Percentiles rank a stretch among this genome's conserved stretches.
Evolutionary conservation across 1,140 invertebrate genomes (phyloP).

Genomic region (Aphaenogaster ashmeadi): DNA sequence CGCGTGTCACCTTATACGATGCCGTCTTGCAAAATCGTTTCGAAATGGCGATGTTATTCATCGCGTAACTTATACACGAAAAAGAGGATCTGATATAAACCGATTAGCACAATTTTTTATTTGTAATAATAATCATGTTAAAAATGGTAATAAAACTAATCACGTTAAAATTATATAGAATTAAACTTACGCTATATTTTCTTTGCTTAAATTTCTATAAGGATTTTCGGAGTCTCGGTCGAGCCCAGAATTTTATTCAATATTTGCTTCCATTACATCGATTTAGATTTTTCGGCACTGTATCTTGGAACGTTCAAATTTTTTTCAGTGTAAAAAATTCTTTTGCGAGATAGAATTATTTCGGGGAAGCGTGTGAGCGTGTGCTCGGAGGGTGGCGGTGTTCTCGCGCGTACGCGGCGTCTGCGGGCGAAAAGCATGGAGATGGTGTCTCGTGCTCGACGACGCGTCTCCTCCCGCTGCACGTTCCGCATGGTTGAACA

Average conservation of each 20-base stretch:
- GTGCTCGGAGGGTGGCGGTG: background rate
- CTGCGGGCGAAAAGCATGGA: constrained; percentile 31
- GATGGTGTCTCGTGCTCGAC: constrained; percentile 52
- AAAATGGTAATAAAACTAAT: background rate
- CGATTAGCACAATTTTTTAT: background rate
- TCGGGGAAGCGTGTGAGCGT: background rate
- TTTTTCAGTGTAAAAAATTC: constrained; percentile 21
- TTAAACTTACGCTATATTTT: background rate
- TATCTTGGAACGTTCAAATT: background rate
- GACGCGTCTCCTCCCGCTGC: constrained; percentile 54
- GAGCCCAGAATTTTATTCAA: background rate
- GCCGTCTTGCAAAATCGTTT: constrained; percentile 17
- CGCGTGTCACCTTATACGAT: constrained; percentile 23
- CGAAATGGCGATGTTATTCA: background rate
- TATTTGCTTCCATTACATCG: background rate
- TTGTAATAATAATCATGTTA: background rate
- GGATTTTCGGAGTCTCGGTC: background rate
- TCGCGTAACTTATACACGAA: background rate
- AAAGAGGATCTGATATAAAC: background rate
- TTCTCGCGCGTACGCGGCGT: constrained; percentile 6
- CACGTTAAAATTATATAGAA: background rate
- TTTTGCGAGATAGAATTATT: constrained; percentile 42
- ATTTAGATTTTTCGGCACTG: background rate
- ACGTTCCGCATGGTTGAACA: constrained; percentile 70
- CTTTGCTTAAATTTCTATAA: background rate